Base-by-base conservation (phyloP, 2,113 vertebrate species). In the Loxodonta africana region DNA sequence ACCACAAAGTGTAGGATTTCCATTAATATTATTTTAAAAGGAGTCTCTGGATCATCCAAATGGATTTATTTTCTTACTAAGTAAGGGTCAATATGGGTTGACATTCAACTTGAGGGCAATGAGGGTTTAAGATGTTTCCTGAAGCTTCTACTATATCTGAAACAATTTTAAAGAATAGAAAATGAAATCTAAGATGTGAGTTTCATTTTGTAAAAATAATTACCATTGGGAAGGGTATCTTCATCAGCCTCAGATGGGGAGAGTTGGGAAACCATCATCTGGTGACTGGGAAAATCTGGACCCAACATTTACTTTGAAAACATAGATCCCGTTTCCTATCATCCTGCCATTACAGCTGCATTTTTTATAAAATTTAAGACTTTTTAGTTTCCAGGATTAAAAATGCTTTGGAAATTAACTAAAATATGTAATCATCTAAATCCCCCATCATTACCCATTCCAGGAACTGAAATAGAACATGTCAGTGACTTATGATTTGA, bases 261-360 rank as follows among this genome's bases (percentile, higher is more conserved):
- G 1, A 26, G 7, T 6, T 53, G 11, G 6, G 4, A 7, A n/a
- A 14, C 17, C 11, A 4, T 11, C 7, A 33, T 1, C 8, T 23
- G 12, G 44, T 60, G 33, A 11, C 26, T 26, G 28, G 26, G 20
- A 69, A 69, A n/a, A 28, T 2, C 2, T 5, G 20, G 12, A 2
- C 14, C 1, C 51, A 2, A 2, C 3, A 1, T 28, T 5, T 23
- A 2, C 21, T 73, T 62, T 80, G n/a, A 83, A 53, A 30, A 28
- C 4, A 28, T 21, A 26, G 10, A 2, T 33, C 0, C 11, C 21
- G 28, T 33, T 82, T 74, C n/a, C 28, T 60, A 74, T 6, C 11
- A 20, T n/a, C 41, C 5, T 69, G 2, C 15, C 51, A 65, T 6
- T 37, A 37, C 8, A 69, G 0, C 12, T 57, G 62, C 21, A 12